phyloP scores from a whole-genome alignment of 2,888 invertebrate species.

The Seira musarum region DNA sequence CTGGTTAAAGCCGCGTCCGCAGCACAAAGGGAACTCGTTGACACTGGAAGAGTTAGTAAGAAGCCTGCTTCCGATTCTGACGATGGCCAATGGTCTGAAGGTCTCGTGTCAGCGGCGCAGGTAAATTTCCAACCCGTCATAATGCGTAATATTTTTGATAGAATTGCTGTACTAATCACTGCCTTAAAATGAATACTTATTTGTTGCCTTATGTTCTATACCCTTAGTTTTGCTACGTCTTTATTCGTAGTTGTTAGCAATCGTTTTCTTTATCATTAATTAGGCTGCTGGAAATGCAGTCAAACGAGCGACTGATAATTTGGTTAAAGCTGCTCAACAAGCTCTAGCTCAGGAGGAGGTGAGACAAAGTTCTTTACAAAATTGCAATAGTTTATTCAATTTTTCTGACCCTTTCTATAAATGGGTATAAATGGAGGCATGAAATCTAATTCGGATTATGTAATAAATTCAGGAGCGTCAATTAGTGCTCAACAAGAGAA shows the following conservation, averaged over 20 bases:
- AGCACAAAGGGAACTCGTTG: constrained; percentile 96
- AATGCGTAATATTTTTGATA: too few species aligned
- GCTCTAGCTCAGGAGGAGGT: constrained; percentile 95
- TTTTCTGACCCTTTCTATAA: too few species aligned
- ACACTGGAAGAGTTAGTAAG: constrained; percentile 86
- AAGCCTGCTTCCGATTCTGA: constrained; percentile 89
- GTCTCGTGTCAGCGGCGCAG: constrained; percentile 94
- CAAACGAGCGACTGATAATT: constrained; percentile 96
- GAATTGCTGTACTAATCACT: too few species aligned
- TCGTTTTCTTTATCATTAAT: constrained; percentile 17
- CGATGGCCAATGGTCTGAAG: constrained; percentile 99
- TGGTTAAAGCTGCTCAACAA: constrained; percentile 94
- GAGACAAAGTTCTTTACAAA: too few species aligned
- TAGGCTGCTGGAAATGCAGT: constrained; percentile 97
- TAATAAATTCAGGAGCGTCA: too few species aligned
- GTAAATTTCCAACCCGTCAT: too few species aligned
- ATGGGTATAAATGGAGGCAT: too few species aligned
- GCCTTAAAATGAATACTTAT: too few species aligned
- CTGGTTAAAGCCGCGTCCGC: constrained; percentile 97
- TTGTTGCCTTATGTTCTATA: too few species aligned
- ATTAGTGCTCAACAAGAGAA: constrained; percentile 89
- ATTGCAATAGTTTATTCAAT: too few species aligned
- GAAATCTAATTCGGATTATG: too few species aligned
- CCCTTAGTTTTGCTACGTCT: too few species aligned
- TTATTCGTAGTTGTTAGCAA: constrained; percentile 7